Percentiles rank a stretch among this genome's conserved stretches.
phyloP scores from a whole-genome alignment of 2,797 vertebrate genomes.

The Rhabdophis nuchalis region DNA sequence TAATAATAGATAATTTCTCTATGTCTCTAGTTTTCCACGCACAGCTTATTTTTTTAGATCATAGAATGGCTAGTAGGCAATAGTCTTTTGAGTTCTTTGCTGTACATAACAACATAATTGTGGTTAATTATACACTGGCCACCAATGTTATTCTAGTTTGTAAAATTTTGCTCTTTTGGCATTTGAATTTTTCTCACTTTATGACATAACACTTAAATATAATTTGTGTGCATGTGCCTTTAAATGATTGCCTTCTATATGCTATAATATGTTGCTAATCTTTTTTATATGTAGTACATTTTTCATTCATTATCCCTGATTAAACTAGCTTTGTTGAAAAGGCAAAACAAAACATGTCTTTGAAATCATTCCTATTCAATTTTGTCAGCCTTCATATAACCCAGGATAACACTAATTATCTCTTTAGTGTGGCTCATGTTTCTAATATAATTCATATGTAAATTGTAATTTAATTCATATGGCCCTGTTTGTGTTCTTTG shows the following conservation, averaged over 20 bases:
- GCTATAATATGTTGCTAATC: constrained; percentile 46
- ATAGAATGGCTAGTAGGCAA: background rate
- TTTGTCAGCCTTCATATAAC: constrained; percentile 73
- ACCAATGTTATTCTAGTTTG: background rate
- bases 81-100: background rate
- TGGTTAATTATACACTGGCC: background rate
- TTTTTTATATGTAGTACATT: constrained; percentile 62
- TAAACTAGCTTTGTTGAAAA: constrained; percentile 73
- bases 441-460: constrained; percentile 80
- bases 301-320: constrained; percentile 76
- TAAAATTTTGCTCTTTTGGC: background rate
- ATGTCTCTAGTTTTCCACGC: background rate
- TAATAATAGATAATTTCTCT: background rate
- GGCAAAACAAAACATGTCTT: constrained; percentile 75
- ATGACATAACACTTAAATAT: constrained; percentile 9
- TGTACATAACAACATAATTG: background rate
- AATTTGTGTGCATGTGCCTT: background rate
- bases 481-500: constrained; percentile 73
- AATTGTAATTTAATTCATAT: constrained; percentile 78
- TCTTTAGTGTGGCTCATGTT: constrained; percentile 76
- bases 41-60: background rate
- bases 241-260: constrained; percentile 62
- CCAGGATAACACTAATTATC: constrained; percentile 78
- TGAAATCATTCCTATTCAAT: constrained; percentile 79
- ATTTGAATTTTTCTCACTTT: background rate